These are phyloP conservation scores for Mythimna loreyi DNA, from an alignment of 2,888 invertebrate species.

Conservation along the genomic window DNA sequence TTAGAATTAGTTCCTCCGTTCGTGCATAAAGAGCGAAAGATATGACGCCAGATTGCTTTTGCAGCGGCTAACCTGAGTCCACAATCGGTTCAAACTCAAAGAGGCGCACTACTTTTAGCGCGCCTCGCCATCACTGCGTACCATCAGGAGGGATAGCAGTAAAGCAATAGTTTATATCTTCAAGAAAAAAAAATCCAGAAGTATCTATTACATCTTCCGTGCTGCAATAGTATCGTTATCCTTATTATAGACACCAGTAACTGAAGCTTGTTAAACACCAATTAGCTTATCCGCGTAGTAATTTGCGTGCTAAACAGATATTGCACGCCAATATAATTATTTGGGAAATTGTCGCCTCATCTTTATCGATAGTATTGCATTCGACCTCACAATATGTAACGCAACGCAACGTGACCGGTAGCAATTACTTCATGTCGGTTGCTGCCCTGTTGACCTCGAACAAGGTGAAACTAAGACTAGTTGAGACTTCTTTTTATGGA, in stretches of 20 bases:
- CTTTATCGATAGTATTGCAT: constrained; percentile 26
- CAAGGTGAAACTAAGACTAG: constrained; percentile 32
- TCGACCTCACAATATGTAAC: constrained; percentile 25
- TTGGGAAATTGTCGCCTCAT: constrained; percentile 34
- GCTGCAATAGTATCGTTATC: not conserved
- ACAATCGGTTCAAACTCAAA: too few species aligned
- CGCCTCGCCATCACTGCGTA: too few species aligned
- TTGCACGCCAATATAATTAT: constrained; percentile 36
- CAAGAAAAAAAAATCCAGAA: too few species aligned
- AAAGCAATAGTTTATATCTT: too few species aligned
- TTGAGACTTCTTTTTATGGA: constrained; percentile 26
- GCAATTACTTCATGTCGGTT: constrained; percentile 19
- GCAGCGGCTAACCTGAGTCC: too few species aligned
- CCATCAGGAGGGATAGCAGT: too few species aligned
- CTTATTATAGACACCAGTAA: not conserved
- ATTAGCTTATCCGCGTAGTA: not conserved
- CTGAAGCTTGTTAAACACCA: not conserved
- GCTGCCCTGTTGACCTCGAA: constrained; percentile 20
- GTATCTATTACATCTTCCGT: not conserved
- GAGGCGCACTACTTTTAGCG: too few species aligned
- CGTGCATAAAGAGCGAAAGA: too few species aligned
- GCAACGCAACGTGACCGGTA: constrained; percentile 36
- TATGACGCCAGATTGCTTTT: too few species aligned
- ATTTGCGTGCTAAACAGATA: constrained; percentile 7
- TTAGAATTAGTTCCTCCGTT: too few species aligned